Percentiles rank a stretch among this genome's conserved stretches.
Conservation (phyloP, 2,113 vertebrate species). For the Cathartes aura region DNA sequence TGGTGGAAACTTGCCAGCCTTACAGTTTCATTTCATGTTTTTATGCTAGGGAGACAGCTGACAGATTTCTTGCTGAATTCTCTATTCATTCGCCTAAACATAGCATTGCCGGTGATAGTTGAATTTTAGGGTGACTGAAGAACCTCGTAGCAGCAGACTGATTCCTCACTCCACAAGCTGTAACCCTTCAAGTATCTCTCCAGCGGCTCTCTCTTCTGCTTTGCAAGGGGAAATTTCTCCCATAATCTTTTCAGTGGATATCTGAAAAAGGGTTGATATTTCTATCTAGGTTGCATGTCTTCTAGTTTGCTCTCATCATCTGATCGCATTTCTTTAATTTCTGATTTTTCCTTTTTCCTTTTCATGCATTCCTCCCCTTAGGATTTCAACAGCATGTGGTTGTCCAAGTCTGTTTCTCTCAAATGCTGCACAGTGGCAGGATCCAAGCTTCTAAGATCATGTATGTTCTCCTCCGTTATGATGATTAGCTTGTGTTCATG, state of each 20-base stretch:
- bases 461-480: rapidly evolving
- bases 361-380: not conserved
- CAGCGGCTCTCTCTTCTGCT: not conserved
- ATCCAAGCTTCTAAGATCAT: not conserved
- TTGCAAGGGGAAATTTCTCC: not conserved
- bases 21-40: conserved; percentile 13
- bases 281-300: not conserved
- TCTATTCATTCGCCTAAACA: not conserved
- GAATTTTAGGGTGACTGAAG: not conserved
- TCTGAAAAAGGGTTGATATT: not conserved
- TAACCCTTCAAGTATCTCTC: not conserved
- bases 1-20: conserved; percentile 7
- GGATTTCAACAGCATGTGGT: not conserved
- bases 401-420: not conserved
- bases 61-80: conserved; percentile 32
- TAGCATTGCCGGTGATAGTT: not conserved
- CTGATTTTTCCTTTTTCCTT: not conserved
- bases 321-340: not conserved
- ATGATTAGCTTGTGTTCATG: not conserved
- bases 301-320: not conserved
- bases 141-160: not conserved
- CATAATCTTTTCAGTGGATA: not conserved
- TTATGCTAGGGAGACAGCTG: conserved; percentile 8
- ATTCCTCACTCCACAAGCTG: not conserved
- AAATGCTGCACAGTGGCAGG: not conserved